Base-by-base conservation (phyloP, 2,888 invertebrate genomes). In the Achlya flavicornis region DNA sequence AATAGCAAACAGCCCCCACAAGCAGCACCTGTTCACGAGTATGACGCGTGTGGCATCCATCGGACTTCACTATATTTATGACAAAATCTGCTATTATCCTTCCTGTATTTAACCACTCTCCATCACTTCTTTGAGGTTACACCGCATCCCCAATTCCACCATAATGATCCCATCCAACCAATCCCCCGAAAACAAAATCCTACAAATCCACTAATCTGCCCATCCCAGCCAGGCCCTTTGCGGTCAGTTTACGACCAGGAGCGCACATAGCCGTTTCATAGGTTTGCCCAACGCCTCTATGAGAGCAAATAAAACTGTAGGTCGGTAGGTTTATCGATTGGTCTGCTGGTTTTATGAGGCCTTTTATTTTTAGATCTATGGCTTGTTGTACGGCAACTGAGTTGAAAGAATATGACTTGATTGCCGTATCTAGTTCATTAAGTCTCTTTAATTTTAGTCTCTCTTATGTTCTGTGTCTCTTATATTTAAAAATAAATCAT, bases 231-330 rank as follows among this genome's bases (percentile, higher is more conserved):
- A 12, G 16, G 10, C 12, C 14, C 48, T 48, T 63, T 63, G 46
- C 43, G 58, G 62, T 33, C 32, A 62, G 57, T 66, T 67, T 67
- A 67, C 57, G 67, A 63, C 14, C 66, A n/a, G 46, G 46, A 6
- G 46, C 43, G 19, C n/a, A n/a, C n/a, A 38, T 48, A 32, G 38
- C 48, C 59, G 61, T 64, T 68, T 66, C 61, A 61, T 63, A 62
- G 41, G 60, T 38, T 63, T 43, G 58, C 58, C 63, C 57, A 53
- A 65, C 65, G 63, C 66, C 66, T 61, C 63, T 48, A 43, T 59
- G 61, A 64, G 65, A 63, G 65, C 53, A 60, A 61, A 66, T 64
- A 64, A 66, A 69, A 57, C 57, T 57, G 61, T 63, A 63, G 57
- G 19, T 14, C 41, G 57, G 16, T 38, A 16, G 41, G 8, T 61